Base-by-base conservation (phyloP, 2,113 vertebrate genomes). In the Morone saxatilis region DNA sequence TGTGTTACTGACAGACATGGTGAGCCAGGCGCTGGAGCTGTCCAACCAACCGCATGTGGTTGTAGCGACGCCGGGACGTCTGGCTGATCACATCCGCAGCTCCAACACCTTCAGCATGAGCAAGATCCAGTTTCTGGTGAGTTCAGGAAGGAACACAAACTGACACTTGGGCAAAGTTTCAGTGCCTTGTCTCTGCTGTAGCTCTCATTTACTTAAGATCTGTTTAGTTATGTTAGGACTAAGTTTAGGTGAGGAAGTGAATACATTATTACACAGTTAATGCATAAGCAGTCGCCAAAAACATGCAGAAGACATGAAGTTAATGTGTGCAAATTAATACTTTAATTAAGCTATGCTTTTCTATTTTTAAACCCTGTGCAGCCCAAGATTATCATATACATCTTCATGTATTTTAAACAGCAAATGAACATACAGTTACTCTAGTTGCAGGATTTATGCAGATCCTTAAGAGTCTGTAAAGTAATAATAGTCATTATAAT, bases 71-170 rank as follows among this genome's bases (percentile, higher is more conserved):
- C 98, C 98, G 0, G 98, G 98, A 0, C 95, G 98, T 40, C 90
- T 99, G 77, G 97, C 97, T 0, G 98, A 99, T 87, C 98, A 99
- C 91, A 96, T 99, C 60, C 96, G 97, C 61, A 99, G 98, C 78
- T 97, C 96, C 77, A 94, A 88, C 94, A 98, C 97, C 0, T 97
- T 99, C 92, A 97, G 93, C 92, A 95, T 99, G 20, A 96, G 93
- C 16, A 97, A 93, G 74, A 93, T 99, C 1, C 92, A 86, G 25
- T 98, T 99, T 80, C 85, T 99, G 95, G 98, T 98, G 62, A 94
- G 95, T 56, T 48, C 41, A 36, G 38, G 45, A 22, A 4, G 0
- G 9, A 38, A 6, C 25, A 16, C 43, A 43, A 36, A 22, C 56
- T 14, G 25, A 43, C 3, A 60, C 4, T 43, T 56, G 54, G 47